Base-by-base conservation (phyloP, 2,888 invertebrate genomes). In the Xestia c-nigrum region DNA sequence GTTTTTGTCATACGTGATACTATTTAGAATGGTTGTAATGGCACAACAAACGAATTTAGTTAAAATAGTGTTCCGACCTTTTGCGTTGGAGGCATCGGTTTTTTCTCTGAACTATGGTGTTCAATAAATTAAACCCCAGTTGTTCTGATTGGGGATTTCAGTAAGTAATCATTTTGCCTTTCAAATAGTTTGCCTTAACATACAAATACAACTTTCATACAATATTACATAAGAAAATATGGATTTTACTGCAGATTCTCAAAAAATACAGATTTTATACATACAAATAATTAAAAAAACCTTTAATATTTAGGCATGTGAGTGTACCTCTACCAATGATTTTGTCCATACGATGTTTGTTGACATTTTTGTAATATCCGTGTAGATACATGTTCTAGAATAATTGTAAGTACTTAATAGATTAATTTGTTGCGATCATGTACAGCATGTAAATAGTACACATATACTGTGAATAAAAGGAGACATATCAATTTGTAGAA, bases 401-500 rank as follows among this genome's bases (percentile, higher is more conserved):
- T 80, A 81, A 81, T 46, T 86, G 85, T 93, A 93, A 92, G 93
- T 95, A 94, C 93, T 94, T 95, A 95, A 94, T 92, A 92, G 89
- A 83, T 80, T 90, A 89, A 91, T 92, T 90, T 88, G 92, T 93
- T 92, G 90, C 91, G 78, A 88, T 86, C 80, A 87, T 94, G 92
- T 94, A 94, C 88, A 89, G 90, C 88, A 84, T 96, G 96, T 96
- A 96, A 94, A 96, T 96, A 95, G 92, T 93, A 93, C 93, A 94
- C 90, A 91, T 94, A 92, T 95, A 94, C 90, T 95, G 95, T 95
- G 94, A 96, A 96, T 96, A 96, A 96, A 96, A 95, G 94, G 93
- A 96, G 95, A 96, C 96, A 96, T 96, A 96, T 96, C 96, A 96
- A 94, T 96, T 96, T 96, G 94, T 96, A 95, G 81, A 80, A 55